Evolutionary conservation across 2,888 invertebrate genomes (phyloP).

Genomic region (Lumbricus terrestris): DNA sequence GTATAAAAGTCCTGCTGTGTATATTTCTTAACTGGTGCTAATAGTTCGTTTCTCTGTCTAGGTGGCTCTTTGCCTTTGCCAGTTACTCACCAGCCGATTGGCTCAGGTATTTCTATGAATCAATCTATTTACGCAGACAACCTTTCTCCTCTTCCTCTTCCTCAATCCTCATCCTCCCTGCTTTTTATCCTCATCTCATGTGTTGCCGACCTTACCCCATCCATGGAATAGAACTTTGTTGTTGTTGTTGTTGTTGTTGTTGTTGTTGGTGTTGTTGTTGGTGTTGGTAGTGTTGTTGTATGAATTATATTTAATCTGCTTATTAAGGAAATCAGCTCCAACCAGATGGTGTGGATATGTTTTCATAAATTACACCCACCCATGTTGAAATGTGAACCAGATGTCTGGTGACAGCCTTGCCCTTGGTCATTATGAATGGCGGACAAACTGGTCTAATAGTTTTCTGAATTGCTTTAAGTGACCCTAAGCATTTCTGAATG

Average conservation of each 20-base stretch:
- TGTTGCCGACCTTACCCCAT: background rate
- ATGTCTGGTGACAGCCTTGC: background rate
- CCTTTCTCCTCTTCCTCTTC: background rate
- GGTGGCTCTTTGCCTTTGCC: background rate
- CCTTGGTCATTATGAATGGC: background rate
- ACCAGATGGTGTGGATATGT: background rate
- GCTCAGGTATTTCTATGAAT: background rate
- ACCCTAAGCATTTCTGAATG: background rate
- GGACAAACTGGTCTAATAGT: background rate
- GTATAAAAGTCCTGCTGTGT: background rate
- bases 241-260: too few species aligned
- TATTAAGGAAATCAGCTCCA: background rate
- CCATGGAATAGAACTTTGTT: too few species aligned
- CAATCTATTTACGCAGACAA: background rate
- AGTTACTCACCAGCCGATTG: background rate
- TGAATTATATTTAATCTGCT: background rate
- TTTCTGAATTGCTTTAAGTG: background rate
- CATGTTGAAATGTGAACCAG: background rate
- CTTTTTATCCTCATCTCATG: background rate
- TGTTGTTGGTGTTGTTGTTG: too few species aligned
- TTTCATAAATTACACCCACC: background rate
- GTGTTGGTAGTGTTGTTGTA: background rate
- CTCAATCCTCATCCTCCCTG: background rate
- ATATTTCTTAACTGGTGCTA: background rate
- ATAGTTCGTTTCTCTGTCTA: background rate